These are phyloP conservation scores for Pterostichus niger DNA, from an alignment of 2,888 invertebrate genomes.

Conservation along the genomic window DNA sequence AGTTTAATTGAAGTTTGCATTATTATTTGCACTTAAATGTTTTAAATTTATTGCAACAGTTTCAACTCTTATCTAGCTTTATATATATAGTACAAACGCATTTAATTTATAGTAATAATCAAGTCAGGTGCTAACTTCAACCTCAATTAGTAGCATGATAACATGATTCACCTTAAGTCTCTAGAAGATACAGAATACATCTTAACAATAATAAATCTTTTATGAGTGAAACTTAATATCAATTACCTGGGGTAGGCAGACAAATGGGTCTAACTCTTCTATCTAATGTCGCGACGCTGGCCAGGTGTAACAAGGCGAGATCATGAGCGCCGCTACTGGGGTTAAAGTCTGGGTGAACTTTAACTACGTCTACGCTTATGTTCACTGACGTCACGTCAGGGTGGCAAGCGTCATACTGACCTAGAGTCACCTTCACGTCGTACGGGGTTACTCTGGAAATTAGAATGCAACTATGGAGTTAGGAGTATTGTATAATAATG, in stretches of 20 bases:
- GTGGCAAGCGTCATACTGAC: slow-evolving; percentile 79
- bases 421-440: slow-evolving; percentile 79
- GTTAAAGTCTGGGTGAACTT: slow-evolving; percentile 80
- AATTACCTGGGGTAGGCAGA: slow-evolving; percentile 78
- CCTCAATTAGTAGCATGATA: too few relatives aligned
- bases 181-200: too few relatives aligned
- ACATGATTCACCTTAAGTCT: too few relatives aligned
- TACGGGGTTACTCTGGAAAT: slow-evolving; percentile 75
- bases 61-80: too few relatives aligned
- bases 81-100: too few relatives aligned
- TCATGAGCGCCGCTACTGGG: slow-evolving; percentile 79
- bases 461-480: too few relatives aligned
- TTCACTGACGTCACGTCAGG: slow-evolving; percentile 78
- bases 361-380: slow-evolving; percentile 78
- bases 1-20: too few relatives aligned
- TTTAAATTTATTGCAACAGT: too few relatives aligned
- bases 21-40: too few relatives aligned
- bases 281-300: slow-evolving; percentile 77
- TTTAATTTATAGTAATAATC: too few relatives aligned
- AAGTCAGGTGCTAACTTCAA: too few relatives aligned
- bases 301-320: slow-evolving; percentile 80
- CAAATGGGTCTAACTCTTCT: slow-evolving; percentile 80
- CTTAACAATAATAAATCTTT: neutral
- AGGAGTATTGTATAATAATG: too few relatives aligned
- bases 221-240: neutral